phyloP scores from a whole-genome alignment of 2,797 vertebrate species.

The Tachyglossus aculeatus region DNA sequence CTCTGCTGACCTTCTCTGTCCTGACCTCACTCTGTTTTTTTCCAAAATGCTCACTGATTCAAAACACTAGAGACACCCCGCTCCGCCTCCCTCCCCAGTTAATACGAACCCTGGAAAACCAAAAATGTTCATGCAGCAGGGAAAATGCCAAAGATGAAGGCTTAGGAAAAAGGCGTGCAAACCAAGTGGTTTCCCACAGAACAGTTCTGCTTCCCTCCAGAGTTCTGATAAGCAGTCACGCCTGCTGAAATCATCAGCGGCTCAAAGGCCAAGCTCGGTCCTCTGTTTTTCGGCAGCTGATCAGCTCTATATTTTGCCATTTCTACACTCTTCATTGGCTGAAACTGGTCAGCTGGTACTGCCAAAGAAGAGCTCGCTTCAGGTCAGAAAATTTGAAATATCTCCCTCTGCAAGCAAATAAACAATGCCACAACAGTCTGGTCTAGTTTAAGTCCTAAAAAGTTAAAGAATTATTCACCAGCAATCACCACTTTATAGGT shows the following conservation, averaged over 20 bases:
- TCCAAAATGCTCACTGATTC: no score
- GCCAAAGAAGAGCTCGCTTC: background rate
- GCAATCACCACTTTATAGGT: no score
- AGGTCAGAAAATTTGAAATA: background rate
- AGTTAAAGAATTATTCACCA: constrained; percentile 23
- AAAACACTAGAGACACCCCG: constrained; percentile 48
- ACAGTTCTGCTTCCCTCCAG: background rate
- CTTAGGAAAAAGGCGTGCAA: background rate
- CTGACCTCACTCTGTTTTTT: no score
- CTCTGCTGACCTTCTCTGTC: no score
- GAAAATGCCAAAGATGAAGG: constrained; percentile 25
- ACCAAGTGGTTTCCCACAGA: background rate
- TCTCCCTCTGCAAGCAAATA: background rate
- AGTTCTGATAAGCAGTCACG: background rate
- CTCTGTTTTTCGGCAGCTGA: background rate
- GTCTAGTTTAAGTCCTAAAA: constrained; percentile 27
- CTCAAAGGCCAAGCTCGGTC: background rate
- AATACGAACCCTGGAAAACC: constrained; percentile 19
- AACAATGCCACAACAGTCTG: constrained; percentile 6
- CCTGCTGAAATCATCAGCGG: background rate
- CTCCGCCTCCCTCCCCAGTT: no score
- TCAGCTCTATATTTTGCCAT: background rate
- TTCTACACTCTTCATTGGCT: background rate
- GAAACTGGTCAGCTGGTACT: background rate
- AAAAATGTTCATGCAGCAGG: constrained; percentile 10